Evolutionary conservation across 2,888 invertebrate species (phyloP), one percentile per base, ranked within the genome.

Genomic region (Metalampra italica): DNA sequence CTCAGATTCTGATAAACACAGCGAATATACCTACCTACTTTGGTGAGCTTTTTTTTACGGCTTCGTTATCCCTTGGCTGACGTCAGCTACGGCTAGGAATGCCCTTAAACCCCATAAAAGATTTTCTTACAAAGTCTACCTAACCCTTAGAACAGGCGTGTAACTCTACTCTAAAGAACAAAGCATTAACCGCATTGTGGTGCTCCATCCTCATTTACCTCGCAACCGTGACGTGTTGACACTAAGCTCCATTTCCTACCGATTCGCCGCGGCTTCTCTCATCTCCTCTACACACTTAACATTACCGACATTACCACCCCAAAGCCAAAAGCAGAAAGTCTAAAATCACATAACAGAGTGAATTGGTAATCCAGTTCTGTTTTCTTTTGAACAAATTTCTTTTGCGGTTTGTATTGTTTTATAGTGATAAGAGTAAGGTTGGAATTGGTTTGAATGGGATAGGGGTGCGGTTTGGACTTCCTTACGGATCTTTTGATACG

Each of bases 191-290:
- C 53, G 52, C 62, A 62, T 68, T 64, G 66, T 66, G 53, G 61
- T 65, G 53, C 60, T 64, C 62, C 57, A 55, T 57, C 66, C 72
- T 71, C 72, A 72, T 77, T 78, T 69, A 70, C 61, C 48, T 64
- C 69, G 66, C 64, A 68, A 63, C 58, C 83, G 74, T 84, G 79
- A 83, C 83, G 83, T 82, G 87, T 82, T 85, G 88, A 88, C 87
- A 84, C 82, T 88, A 82, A 88, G 84, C 59, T 78, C 82, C 76
- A 83, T 84, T 84, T 82, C 78, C 72, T 84, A 77, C 78, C 68
- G 60, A 79, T 85, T 82, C 71, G 82, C 69, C 62, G 64, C 74
- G 78, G 72, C 71, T 72, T 75, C 78, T 82, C 79, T 74, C 76
- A 78, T 74, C 75, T 75, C 59, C 67, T 56, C 56, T 57, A 70